Evolutionary conservation across 2,797 vertebrate genomes (phyloP).

Genomic region (Australoheros facetus): DNA sequence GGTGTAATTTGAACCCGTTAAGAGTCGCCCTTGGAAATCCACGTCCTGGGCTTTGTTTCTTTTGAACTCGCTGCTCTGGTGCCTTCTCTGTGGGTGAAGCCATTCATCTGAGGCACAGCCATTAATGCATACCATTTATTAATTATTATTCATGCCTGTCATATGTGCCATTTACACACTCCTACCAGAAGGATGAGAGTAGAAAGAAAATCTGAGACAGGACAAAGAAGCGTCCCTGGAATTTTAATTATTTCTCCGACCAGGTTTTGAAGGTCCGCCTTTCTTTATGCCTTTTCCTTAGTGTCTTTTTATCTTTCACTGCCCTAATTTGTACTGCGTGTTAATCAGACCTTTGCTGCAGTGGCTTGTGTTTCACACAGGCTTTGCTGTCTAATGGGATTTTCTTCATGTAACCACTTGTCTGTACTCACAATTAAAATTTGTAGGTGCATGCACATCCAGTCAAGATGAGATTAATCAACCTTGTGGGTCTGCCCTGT

Average conservation of each 20-base stretch:
- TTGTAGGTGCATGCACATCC: constrained; percentile 31
- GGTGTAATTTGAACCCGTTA: constrained; percentile 8
- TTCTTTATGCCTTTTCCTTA: background rate
- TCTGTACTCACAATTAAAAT: constrained; percentile 52
- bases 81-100: constrained; percentile 7
- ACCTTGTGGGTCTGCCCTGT: constrained; percentile 19
- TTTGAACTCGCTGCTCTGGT: background rate
- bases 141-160: constrained; percentile 59
- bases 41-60: background rate
- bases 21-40: constrained; percentile 10
- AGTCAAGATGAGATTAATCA: constrained; percentile 42
- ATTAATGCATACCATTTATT: constrained; percentile 47
- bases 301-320: constrained; percentile 37
- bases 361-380: constrained; percentile 20
- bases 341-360: constrained; percentile 52
- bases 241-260: constrained; percentile 44
- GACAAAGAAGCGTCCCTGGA: constrained; percentile 40
- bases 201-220: constrained; percentile 31
- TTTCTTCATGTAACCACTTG: constrained; percentile 29
- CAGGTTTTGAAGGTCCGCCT: constrained; percentile 8
- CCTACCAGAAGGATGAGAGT: constrained; percentile 19
- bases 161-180: constrained; percentile 45
- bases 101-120: constrained; percentile 34
- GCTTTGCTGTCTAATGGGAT: constrained; percentile 42
- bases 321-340: constrained; percentile 30